Conservation (phyloP, 2,113 vertebrate genomes). For the Macquaria ambigua region DNA sequence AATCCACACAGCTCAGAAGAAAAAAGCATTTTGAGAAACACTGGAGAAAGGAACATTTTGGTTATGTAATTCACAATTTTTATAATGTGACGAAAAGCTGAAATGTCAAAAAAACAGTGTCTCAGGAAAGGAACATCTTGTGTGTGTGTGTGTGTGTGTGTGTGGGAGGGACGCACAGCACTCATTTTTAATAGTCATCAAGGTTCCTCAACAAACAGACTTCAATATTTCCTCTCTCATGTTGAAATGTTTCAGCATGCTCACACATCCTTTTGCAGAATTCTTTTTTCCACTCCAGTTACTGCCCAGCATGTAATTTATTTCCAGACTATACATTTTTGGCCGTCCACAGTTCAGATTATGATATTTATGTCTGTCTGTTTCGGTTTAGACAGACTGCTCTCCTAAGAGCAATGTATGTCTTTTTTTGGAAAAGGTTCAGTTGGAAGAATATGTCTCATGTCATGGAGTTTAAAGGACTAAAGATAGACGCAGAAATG, state of each 20-base stretch:
- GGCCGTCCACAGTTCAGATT: constrained; percentile 78
- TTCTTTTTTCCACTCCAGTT: constrained; percentile 81
- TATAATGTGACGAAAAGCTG: neutral
- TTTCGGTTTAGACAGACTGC: constrained; percentile 36
- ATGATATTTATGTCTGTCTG: constrained; percentile 60
- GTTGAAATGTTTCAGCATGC: constrained; percentile 57
- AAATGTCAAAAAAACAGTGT: neutral
- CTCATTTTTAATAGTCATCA: constrained; percentile 12
- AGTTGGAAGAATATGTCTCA: constrained; percentile 25
- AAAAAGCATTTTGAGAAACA: constrained; percentile 3
- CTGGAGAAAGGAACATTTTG: neutral
- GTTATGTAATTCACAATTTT: constrained; percentile 4
- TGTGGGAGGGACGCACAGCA: neutral
- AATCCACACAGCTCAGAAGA: neutral
- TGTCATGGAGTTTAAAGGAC: constrained; percentile 11
- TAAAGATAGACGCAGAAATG: constrained; percentile 30
- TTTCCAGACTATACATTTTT: constrained; percentile 82
- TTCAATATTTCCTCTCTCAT: constrained; percentile 67
- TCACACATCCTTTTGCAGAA: constrained; percentile 50
- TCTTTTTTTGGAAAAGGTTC: constrained; percentile 20
- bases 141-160: neutral
- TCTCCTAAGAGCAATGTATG: constrained; percentile 45
- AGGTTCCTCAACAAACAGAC: constrained; percentile 50
- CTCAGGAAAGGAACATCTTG: neutral
- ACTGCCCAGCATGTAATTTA: constrained; percentile 85